Percentiles rank a stretch among this genome's conserved stretches.
phyloP scores from a whole-genome alignment of 1,140 invertebrate species.

The Drosophila simulans region DNA sequence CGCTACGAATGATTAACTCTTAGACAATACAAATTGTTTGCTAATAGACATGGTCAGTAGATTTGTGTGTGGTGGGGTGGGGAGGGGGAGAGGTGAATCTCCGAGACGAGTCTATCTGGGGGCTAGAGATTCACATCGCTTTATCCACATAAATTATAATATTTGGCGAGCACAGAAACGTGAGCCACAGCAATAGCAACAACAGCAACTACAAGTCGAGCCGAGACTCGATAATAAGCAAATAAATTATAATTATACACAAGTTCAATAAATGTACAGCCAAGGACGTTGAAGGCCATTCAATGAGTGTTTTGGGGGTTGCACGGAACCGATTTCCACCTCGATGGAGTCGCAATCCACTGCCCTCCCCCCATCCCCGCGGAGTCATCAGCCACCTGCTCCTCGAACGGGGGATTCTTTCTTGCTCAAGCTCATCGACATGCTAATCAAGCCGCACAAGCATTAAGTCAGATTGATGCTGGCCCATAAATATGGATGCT shows the following conservation, averaged over 20 bases:
- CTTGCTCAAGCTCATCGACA: slow-evolving; percentile 48
- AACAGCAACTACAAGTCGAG: slow-evolving; percentile 30
- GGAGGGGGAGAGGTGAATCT: not conserved
- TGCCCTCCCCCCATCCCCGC: not conserved
- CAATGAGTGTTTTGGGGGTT: slow-evolving; percentile 78
- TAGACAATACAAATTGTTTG: slow-evolving; percentile 82
- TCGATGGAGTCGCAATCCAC: not conserved
- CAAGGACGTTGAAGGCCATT: slow-evolving; percentile 84
- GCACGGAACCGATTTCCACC: slow-evolving; percentile 21
- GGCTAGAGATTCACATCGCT: slow-evolving; percentile 72
- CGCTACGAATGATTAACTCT: slow-evolving; percentile 76
- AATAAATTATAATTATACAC: slow-evolving; percentile 80
- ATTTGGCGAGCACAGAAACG: slow-evolving; percentile 72
- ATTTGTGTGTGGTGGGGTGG: not conserved
- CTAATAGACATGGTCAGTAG: slow-evolving; percentile 60
- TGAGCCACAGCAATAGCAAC: slow-evolving; percentile 53
- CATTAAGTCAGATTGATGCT: slow-evolving; percentile 76
- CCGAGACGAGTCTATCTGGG: slow-evolving; percentile 49
- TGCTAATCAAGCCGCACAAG: slow-evolving; percentile 68
- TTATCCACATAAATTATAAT: slow-evolving; percentile 81
- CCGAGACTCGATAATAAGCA: slow-evolving; percentile 69
- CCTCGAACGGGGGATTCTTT: slow-evolving; percentile 4
- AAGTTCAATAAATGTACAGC: slow-evolving; percentile 65
- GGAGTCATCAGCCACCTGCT: slow-evolving; percentile 6
- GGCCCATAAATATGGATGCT: slow-evolving; percentile 65